Percentiles rank a stretch among this genome's conserved stretches.
Conservation (phyloP, 1,140 invertebrate genomes). For the Ceratosolen fusciceps region DNA sequence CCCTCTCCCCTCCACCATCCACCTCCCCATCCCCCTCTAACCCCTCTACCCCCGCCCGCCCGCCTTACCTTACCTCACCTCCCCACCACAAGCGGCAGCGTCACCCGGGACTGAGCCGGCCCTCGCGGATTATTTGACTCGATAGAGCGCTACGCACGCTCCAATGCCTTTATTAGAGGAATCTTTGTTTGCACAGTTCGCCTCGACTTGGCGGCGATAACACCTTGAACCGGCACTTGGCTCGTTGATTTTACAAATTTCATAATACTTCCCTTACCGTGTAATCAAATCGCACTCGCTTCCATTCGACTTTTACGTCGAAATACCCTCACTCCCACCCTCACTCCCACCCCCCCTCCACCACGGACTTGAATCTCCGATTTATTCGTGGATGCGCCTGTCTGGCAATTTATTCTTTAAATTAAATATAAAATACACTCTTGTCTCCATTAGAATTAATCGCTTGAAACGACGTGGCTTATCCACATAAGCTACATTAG, state of each 20-base stretch:
- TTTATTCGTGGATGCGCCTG: not conserved
- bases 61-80: no score
- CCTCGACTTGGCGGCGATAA: not conserved
- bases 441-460: no score
- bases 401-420: no score
- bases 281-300: not conserved
- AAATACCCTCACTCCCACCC: no score
- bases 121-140: not conserved
- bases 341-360: no score
- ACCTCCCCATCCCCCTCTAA: no score
- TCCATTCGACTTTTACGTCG: not conserved
- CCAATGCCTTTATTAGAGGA: not conserved
- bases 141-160: not conserved
- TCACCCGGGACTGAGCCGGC: no score
- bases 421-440: no score
- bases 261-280: not conserved
- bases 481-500: no score
- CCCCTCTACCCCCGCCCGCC: no score
- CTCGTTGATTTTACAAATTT: slow-evolving; percentile 5
- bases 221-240: not conserved
- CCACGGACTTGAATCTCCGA: not conserved
- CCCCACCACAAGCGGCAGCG: no score
- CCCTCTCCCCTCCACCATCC: not conserved
- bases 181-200: not conserved
- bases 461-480: no score